Base-by-base conservation (phyloP, 2,797 vertebrate species). In the Coregonus ussuriensis region DNA sequence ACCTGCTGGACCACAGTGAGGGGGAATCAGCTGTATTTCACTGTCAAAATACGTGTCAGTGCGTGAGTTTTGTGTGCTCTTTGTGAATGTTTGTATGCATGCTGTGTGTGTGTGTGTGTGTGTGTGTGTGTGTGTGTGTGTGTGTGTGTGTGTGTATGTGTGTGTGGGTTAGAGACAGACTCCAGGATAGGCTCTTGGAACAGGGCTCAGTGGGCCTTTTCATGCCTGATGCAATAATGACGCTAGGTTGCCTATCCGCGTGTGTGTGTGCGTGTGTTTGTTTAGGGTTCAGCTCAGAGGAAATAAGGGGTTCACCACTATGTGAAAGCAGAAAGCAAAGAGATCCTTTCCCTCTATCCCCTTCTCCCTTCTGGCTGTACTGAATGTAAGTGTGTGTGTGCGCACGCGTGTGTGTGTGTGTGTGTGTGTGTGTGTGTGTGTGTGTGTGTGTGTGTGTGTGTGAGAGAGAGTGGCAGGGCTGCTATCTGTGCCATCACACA, bases 401-500 rank as follows among this genome's bases (percentile, higher is more conserved):
- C 37, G 15, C 35, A 15, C 4, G 33, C 31, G 56, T 65, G 59
- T 66, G 59, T 74, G 62, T 66, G 71, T 53, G 47, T 52, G 41
- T 25, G 47, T 71, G 47, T 71, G 70, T 52, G 35, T 71, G 68
- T 71, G 35, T 71, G 37, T 71, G 35, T 71, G 41, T 52, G 47
- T 52, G 37, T 29, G 70, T 29, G 70, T 52, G 70, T 71, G 70
- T 29, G 70, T 72, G 70, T 25, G 41, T 53, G 9, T 11, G 41
- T 7, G 13, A 3, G 1, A 7, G 25, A 4, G 9, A 31, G 52
- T 93, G 94, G 93, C 93, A 94, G 92, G 80, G 71, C 86, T 81
- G 84, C 91, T 95, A 94, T 95, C 93, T 91, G 80, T 90, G 89
- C 90, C 92, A 95, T 95, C 94, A 91, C 90, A 93, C 84, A 79